phyloP scores from a whole-genome alignment of 2,797 vertebrate genomes.

The Serranus cabrilla region DNA sequence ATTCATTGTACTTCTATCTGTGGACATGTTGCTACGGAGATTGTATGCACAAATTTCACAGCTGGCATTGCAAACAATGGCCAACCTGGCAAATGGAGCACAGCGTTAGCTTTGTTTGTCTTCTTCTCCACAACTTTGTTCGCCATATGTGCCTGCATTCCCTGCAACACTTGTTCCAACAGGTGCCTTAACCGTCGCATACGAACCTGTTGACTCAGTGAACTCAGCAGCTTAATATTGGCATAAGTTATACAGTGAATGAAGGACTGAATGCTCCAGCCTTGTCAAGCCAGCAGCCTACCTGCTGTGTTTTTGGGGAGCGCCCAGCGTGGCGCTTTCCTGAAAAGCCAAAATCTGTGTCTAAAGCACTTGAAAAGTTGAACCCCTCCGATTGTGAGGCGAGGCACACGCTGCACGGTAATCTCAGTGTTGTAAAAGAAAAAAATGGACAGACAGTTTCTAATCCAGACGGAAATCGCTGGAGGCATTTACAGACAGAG shows the following conservation, averaged over 20 bases:
- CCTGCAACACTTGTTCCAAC: background rate
- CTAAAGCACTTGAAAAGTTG: conserved; percentile 48
- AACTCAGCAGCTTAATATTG: conserved; percentile 29
- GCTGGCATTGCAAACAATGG: too few relatives aligned
- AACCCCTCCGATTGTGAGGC: conserved; percentile 53
- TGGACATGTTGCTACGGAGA: too few relatives aligned
- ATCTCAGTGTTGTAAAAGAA: conserved; percentile 58
- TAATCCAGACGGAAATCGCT: conserved; percentile 56
- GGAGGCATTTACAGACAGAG: conserved; percentile 61
- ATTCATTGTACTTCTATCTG: too few relatives aligned
- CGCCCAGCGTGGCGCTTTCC: conserved; percentile 45
- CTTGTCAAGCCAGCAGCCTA: conserved; percentile 48
- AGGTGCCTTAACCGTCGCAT: conserved; percentile 9
- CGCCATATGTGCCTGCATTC: too few relatives aligned
- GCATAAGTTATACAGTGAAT: conserved; percentile 33
- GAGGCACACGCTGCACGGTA: conserved; percentile 44
- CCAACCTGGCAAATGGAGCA: too few relatives aligned
- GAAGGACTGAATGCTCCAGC: conserved; percentile 28
- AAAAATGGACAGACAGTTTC: conserved; percentile 58
- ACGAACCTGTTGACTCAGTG: conserved; percentile 12
- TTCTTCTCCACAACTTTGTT: background rate
- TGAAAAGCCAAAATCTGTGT: conserved; percentile 58
- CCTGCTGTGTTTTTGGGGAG: conserved; percentile 58
- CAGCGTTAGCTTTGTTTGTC: too few relatives aligned
- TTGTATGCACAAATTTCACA: too few relatives aligned